Evolutionary conservation across 2,113 vertebrate species (phyloP).

Genomic region (Ornithorhynchus anatinus): DNA sequence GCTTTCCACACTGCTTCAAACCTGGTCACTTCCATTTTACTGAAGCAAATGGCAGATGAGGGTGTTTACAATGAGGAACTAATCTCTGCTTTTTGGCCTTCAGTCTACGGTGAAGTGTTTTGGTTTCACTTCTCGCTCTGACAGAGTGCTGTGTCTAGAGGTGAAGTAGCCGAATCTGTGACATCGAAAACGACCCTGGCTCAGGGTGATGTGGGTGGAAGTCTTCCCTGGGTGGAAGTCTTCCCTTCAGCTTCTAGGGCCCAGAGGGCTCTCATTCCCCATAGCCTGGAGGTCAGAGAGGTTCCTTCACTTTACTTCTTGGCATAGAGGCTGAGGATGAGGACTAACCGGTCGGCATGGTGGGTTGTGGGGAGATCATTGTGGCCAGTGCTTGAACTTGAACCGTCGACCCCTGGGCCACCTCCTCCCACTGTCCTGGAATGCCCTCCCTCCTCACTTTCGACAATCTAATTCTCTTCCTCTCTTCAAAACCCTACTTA

Average conservation of each 20-base stretch:
- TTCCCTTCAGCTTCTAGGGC: not conserved
- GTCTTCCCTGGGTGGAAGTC: not conserved
- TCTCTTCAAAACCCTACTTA: no score
- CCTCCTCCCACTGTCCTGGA: no score
- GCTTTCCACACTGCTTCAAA: no score
- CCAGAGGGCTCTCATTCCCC: not conserved
- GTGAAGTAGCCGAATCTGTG: conserved; percentile 26
- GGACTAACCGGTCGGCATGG: no score
- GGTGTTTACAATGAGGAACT: conserved; percentile 47
- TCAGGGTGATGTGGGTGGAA: not conserved
- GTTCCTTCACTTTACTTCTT: not conserved
- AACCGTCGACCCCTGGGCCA: no score
- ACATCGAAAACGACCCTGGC: not conserved
- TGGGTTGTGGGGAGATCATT: no score
- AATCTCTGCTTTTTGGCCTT: conserved; percentile 49
- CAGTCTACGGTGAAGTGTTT: conserved; percentile 31
- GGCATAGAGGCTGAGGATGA: no score
- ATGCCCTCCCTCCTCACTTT: no score
- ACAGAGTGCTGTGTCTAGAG: conserved; percentile 36
- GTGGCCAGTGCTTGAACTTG: no score
- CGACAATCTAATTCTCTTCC: no score
- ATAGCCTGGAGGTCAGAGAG: not conserved
- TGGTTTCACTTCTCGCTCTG: conserved; percentile 45
- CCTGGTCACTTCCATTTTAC: conserved; percentile 14
- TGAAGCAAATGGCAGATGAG: not conserved